A percentile compares a stretch with the other conserved stretches of the same genome.
These are phyloP conservation scores for Malacoctenus gilli DNA, from an alignment of 2,797 vertebrate species.

Conservation along the genomic window DNA sequence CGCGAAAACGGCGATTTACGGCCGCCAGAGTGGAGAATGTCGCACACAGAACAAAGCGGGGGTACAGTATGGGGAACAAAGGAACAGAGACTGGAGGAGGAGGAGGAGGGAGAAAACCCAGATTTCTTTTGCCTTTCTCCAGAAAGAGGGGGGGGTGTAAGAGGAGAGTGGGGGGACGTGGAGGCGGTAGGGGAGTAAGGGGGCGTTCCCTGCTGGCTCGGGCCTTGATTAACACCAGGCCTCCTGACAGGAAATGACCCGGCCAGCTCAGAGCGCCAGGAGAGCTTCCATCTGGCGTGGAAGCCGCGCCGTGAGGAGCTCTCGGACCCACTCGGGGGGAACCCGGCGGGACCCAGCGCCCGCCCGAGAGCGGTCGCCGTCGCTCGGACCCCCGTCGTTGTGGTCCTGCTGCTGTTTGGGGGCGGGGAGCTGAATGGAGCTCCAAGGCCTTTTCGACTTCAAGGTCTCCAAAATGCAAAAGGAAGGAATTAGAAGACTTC, in stretches of 20 bases:
- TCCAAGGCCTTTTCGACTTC: too few species aligned
- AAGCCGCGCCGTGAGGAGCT: conserved; percentile 66
- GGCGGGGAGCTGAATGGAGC: conserved; percentile 5
- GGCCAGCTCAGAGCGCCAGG: conserved; percentile 78
- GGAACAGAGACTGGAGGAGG: conserved; percentile 32
- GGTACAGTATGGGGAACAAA: conserved; percentile 45
- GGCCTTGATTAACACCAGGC: conserved; percentile 86
- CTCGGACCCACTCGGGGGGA: conserved; percentile 65
- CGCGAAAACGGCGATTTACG: conserved; percentile 43
- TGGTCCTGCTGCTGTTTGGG: conserved; percentile 19
- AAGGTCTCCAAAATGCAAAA: too few species aligned
- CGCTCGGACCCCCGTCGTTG: conserved; percentile 4
- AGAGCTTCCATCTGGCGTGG: conserved; percentile 84
- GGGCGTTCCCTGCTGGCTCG: conserved; percentile 75
- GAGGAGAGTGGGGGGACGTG: conserved; percentile 51
- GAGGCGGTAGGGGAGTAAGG: conserved; percentile 56
- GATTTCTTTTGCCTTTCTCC: conserved; percentile 51
- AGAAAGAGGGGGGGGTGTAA: conserved; percentile 44
- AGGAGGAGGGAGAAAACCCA: conserved; percentile 47
- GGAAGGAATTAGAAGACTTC: too few species aligned
- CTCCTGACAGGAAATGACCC: conserved; percentile 87
- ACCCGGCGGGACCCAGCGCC: conserved; percentile 31
- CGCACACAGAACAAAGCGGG: conserved; percentile 47
- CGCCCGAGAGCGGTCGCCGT: not conserved
- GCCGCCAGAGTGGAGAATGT: conserved; percentile 24